Evolutionary conservation across 1,140 invertebrate species (phyloP).

Genomic region (Drosophila kikkawai): DNA sequence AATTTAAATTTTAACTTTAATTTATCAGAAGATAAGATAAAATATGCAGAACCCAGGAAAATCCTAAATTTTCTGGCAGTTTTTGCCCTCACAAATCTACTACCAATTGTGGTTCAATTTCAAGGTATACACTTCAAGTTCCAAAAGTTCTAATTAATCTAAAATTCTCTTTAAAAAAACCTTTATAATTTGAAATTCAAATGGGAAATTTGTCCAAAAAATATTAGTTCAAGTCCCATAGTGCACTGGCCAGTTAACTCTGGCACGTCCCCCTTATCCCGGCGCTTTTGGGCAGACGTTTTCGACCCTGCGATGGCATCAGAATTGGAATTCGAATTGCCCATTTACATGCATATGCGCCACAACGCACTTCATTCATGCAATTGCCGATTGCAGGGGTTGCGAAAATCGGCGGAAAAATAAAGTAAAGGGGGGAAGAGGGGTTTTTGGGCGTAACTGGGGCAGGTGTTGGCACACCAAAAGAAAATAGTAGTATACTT

Average conservation of each 20-base stretch:
- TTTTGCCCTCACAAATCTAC: too few relatives aligned
- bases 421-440: neutral
- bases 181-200: too few relatives aligned
- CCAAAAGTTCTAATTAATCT: too few relatives aligned
- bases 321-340: slow-evolving; percentile 75
- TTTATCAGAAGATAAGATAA: too few relatives aligned
- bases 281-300: slow-evolving; percentile 26
- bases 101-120: too few relatives aligned
- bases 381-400: slow-evolving; percentile 50
- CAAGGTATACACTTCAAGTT: too few relatives aligned
- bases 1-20: too few relatives aligned
- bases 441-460: neutral
- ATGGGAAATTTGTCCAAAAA: too few relatives aligned
- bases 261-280: slow-evolving; percentile 29
- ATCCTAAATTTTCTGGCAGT: too few relatives aligned
- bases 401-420: slow-evolving; percentile 13
- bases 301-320: slow-evolving; percentile 42
- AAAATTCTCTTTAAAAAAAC: too few relatives aligned
- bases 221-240: neutral
- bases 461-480: slow-evolving; percentile 4
- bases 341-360: slow-evolving; percentile 78
- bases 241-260: slow-evolving; percentile 20
- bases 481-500: neutral
- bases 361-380: slow-evolving; percentile 76
- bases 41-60: too few relatives aligned